These are phyloP conservation scores for Conger conger DNA, from an alignment of 2,113 vertebrate species.

Conservation along the genomic window DNA sequence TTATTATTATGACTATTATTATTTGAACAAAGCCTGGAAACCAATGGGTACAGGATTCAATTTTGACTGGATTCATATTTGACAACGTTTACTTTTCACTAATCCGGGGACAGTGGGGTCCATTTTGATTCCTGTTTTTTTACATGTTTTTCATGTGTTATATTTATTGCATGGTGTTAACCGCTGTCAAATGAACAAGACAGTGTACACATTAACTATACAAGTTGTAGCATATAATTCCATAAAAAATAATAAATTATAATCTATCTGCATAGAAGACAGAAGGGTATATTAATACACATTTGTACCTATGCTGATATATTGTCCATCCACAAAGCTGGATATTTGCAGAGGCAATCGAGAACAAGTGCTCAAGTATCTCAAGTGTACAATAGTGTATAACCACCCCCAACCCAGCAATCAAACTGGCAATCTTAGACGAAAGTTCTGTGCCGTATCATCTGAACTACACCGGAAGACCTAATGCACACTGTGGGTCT, in stretches of 20 bases:
- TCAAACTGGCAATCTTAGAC: neutral
- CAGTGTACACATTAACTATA: too few species aligned
- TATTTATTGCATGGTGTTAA: neutral
- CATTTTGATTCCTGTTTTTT: neutral
- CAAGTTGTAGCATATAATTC: too few species aligned
- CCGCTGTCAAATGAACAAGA: too few species aligned
- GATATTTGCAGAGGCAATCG: neutral
- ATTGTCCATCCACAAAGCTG: neutral
- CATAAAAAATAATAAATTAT: neutral
- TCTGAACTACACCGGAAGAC: neutral
- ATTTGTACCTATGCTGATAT: neutral
- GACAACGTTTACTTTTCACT: neutral
- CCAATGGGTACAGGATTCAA: neutral
- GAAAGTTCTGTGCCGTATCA: neutral
- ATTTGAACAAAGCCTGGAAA: neutral
- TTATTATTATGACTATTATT: slow-evolving; percentile 56
- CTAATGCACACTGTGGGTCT: neutral
- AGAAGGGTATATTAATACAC: neutral
- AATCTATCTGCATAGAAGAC: neutral
- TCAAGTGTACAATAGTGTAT: too few species aligned
- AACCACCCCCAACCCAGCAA: neutral
- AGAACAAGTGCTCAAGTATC: neutral
- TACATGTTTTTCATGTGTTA: neutral
- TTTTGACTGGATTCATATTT: neutral
- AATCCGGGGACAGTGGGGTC: neutral